Evolutionary conservation across 1,140 invertebrate species (phyloP), one percentile per base, ranked within the genome.

Genomic region (Zaprionus tsacasi): DNA sequence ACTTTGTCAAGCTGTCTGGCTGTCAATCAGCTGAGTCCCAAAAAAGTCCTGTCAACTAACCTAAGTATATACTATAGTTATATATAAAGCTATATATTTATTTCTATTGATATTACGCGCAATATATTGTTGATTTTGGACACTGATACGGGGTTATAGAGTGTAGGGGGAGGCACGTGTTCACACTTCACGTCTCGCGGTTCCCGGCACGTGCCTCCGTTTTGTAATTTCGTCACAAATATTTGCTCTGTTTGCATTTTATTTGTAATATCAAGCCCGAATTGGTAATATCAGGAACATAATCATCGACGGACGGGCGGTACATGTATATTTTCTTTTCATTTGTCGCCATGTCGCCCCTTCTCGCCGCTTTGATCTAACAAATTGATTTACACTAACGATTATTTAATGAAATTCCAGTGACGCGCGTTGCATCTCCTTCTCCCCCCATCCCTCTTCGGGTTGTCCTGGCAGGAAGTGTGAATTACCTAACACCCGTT

Each of bases 321-420:
- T 36, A 40, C 15, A 57, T 78, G 48, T 40, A 45, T 86, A 83
- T 88, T 88, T 83, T 89, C 85, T 78, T 88, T 89, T 81, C 75
- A 88, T 88, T 88, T 83, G 85, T 88, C 85, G 85, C 75, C 83
- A 83, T 89, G 81, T 79, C 85, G 81, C 76, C 79, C 21, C 40
- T 27, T 35, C 33, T 35, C 33, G 33, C 33, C 82, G 70, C 83
- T 88, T 88, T 88, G 85, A 88, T 88, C 85, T 79, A 81, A 73
- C 83, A 80, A 87, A 87, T 89, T 88, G 85, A 89, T 89, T 89
- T 88, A 88, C 85, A 88, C 85, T 88, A 88, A 88, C 85, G 85
- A 85, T 89, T 88, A 78, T 88, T 88, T 88, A 88, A 88, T 88
- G 85, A 88, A 88, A 88, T 88, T 89, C 85, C 85, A 69, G 50